Evolutionary conservation across 1,140 invertebrate species (phyloP), one percentile per base, ranked within the genome.

Genomic region (Micrasema longulum): DNA sequence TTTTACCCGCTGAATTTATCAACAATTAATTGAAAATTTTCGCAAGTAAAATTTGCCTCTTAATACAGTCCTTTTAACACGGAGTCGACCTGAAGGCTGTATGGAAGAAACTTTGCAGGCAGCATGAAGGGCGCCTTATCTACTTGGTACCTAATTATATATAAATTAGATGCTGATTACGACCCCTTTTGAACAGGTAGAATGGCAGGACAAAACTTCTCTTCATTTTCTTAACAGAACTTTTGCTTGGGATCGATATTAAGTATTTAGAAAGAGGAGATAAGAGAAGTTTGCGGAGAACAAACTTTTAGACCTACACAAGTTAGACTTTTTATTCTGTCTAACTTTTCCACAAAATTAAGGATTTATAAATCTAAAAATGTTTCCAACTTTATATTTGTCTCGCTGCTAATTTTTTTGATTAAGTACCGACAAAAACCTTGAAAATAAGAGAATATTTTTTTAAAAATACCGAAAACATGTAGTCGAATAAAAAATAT

Each of bases 81-180:
- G 20, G 14, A 62, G 38, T 35, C 36, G 57, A 31, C 60, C 41
- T 41, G 45, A 31, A 64, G 60, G n/a, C 60, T 64, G 41, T 64
- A 60, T 60, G 35, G 35, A n/a, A 43, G 57, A 64, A 64, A 64
- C 60, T 64, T 64, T 16, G 18, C 48, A 67, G 38, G 50, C 23
- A 38, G 38, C 48, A 62, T 48, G 65, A 62, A 69, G 67, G 45
- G 50, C 31, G 43, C n/a, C 66, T 74, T 67, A 74, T 74, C 72
- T 70, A 62, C 72, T 75, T 64, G 20, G 69, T 68, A 69, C 64
- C 73, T 75, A 75, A 75, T 75, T 75, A 75, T 75, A 75, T 75
- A 75, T 75, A 75, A 75, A 75, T 75, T 75, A 75, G 73, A 75
- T 75, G 69, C 73, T 75, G 73, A 75, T 75, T 75, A 75, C 66